Percentiles rank a stretch among this genome's conserved stretches.
These are phyloP conservation scores for Galaxias olidus DNA, from an alignment of 2,797 vertebrate species.

Conservation along the genomic window DNA sequence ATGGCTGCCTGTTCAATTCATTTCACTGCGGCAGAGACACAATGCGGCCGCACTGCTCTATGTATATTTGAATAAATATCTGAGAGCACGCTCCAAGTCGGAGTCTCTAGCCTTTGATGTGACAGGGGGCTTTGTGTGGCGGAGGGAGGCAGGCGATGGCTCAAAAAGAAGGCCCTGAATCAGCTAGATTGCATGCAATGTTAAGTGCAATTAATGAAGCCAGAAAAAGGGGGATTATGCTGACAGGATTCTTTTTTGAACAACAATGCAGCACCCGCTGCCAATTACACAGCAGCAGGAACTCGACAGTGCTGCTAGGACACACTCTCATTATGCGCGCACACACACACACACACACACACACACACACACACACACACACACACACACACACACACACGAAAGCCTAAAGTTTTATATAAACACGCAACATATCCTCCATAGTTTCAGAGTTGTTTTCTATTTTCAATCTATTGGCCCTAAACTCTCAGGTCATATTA, in stretches of 20 bases:
- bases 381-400: background rate
- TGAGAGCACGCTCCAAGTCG: constrained; percentile 42
- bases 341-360: constrained; percentile 5
- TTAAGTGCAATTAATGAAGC: constrained; percentile 74
- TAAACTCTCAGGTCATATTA: too few species aligned
- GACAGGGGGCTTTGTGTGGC: constrained; percentile 51
- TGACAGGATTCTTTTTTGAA: constrained; percentile 68
- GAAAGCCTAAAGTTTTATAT: constrained; percentile 9
- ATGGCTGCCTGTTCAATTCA: constrained; percentile 34
- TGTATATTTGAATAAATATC: constrained; percentile 56
- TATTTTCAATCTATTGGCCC: too few species aligned
- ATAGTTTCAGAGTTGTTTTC: too few species aligned
- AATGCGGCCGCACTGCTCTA: constrained; percentile 24
- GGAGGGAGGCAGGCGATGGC: constrained; percentile 32
- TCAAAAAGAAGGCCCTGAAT: constrained; percentile 55
- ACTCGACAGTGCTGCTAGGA: constrained; percentile 10
- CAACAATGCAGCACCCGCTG: constrained; percentile 66
- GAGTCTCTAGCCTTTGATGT: constrained; percentile 56
- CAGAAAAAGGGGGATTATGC: constrained; percentile 65
- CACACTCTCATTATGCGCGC: constrained; percentile 14
- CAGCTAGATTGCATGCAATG: constrained; percentile 62
- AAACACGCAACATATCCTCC: constrained; percentile 5
- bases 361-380: constrained; percentile 13
- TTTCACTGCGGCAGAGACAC: constrained; percentile 31
- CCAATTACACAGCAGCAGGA: constrained; percentile 51